Conservation (phyloP, 1,140 invertebrate genomes). For the Cryptotermes secundus region DNA sequence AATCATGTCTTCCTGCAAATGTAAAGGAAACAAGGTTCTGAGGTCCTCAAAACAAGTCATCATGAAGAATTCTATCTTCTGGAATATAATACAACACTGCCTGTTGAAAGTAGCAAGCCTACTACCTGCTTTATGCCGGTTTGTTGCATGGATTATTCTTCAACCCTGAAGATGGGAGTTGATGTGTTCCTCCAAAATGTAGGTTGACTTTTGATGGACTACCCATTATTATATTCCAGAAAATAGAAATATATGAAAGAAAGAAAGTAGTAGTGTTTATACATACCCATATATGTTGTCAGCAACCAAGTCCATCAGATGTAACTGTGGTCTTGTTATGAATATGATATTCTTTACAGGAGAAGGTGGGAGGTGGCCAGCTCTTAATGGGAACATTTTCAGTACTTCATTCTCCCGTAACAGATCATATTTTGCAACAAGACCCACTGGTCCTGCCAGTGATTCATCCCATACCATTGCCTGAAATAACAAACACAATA, state of each 20-base stretch:
- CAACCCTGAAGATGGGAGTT: too few species aligned
- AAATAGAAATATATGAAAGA: too few species aligned
- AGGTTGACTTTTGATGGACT: too few species aligned
- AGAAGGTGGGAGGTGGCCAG: slow-evolving; percentile 64
- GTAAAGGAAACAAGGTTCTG: too few species aligned
- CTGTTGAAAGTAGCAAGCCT: too few species aligned
- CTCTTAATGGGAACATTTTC: slow-evolving; percentile 74
- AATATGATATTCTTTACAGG: slow-evolving; percentile 86
- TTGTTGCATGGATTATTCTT: too few species aligned
- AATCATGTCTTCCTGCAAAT: background rate
- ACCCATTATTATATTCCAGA: too few species aligned
- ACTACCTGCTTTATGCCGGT: too few species aligned
- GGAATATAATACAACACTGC: too few species aligned
- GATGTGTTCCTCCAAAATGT: background rate
- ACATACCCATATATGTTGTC: slow-evolving; percentile 73
- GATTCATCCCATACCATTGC: slow-evolving; percentile 89
- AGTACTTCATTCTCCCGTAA: slow-evolving; percentile 76
- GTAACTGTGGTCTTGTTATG: slow-evolving; percentile 77
- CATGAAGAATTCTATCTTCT: too few species aligned
- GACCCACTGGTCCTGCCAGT: slow-evolving; percentile 80
- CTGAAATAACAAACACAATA: slow-evolving; percentile 48
- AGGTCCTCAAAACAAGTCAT: too few species aligned
- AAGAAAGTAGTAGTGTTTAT: background rate
- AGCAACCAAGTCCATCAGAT: slow-evolving; percentile 83
- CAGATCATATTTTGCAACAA: slow-evolving; percentile 80